Conservation (phyloP, 2,888 invertebrate species). For the Hipparchia semele region DNA sequence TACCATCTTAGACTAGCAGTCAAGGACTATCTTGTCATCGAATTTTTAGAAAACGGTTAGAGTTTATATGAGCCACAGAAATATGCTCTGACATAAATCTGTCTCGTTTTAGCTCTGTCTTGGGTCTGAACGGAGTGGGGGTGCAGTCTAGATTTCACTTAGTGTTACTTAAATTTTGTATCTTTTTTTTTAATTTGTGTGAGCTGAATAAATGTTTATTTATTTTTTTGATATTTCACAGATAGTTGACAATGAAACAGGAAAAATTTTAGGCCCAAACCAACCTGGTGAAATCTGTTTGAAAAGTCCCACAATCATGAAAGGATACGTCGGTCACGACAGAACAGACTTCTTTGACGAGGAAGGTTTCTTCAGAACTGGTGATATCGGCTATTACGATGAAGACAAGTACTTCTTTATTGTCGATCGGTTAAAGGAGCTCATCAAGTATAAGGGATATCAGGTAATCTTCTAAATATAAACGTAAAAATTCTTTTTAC, state of each 20-base stretch:
- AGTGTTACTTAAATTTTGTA: conserved; percentile 12
- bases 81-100: too few relatives aligned
- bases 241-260: conserved; percentile 83
- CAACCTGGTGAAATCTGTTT: conserved; percentile 91
- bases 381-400: conserved; percentile 71
- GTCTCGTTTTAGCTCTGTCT: too few relatives aligned
- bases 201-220: too few relatives aligned
- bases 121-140: too few relatives aligned
- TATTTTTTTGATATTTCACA: conserved; percentile 39
- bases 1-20: too few relatives aligned
- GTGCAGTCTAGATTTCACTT: too few relatives aligned
- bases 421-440: conserved; percentile 68
- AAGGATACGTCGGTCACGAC: conserved; percentile 86
- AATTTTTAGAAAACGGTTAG: too few relatives aligned
- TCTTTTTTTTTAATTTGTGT: too few relatives aligned
- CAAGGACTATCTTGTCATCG: too few relatives aligned
- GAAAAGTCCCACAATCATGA: conserved; percentile 89
- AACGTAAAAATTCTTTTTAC: too few relatives aligned
- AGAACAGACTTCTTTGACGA: conserved; percentile 86
- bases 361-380: conserved; percentile 89
- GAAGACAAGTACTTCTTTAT: conserved; percentile 62
- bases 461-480: conserved; percentile 53
- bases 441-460: conserved; percentile 70
- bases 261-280: conserved; percentile 84
- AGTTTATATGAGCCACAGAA: too few relatives aligned